Percentiles rank a stretch among this genome's conserved stretches.
phyloP scores from a whole-genome alignment of 2,797 vertebrate genomes.

The Pangasius mekongensis region DNA sequence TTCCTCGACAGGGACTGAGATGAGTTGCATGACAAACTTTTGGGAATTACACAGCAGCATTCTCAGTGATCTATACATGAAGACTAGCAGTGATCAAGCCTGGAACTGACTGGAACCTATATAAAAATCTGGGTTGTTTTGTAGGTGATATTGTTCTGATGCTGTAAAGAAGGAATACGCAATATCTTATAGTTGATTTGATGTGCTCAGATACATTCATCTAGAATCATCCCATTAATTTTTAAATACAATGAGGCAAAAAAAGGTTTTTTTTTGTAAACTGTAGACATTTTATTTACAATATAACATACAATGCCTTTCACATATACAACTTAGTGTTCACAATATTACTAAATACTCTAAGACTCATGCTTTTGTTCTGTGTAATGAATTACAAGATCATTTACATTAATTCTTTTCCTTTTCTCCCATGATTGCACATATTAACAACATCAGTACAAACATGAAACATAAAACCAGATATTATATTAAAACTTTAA shows the following conservation, averaged over 20 bases:
- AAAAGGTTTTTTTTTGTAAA: neutral
- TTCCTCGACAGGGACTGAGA: neutral
- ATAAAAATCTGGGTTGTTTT: neutral
- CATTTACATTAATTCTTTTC: neutral
- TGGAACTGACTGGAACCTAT: neutral
- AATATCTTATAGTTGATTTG: neutral
- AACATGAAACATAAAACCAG: neutral
- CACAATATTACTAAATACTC: neutral
- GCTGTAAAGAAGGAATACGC: neutral
- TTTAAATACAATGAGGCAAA: neutral
- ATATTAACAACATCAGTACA: slow-evolving; percentile 14
- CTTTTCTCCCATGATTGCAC: neutral
- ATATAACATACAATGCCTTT: slow-evolving; percentile 9
- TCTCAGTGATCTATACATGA: neutral
- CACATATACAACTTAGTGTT: neutral
- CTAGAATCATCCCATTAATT: neutral
- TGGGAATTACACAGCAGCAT: neutral
- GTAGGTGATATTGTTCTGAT: neutral
- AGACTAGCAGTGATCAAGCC: neutral
- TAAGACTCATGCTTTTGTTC: neutral
- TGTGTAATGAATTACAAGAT: neutral
- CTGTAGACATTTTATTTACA: slow-evolving; percentile 33
- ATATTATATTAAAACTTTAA: neutral
- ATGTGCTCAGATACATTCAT: neutral
- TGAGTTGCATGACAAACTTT: neutral